These are phyloP conservation scores for Naja naja DNA, from an alignment of 2,113 vertebrate genomes.

Conservation along the genomic window DNA sequence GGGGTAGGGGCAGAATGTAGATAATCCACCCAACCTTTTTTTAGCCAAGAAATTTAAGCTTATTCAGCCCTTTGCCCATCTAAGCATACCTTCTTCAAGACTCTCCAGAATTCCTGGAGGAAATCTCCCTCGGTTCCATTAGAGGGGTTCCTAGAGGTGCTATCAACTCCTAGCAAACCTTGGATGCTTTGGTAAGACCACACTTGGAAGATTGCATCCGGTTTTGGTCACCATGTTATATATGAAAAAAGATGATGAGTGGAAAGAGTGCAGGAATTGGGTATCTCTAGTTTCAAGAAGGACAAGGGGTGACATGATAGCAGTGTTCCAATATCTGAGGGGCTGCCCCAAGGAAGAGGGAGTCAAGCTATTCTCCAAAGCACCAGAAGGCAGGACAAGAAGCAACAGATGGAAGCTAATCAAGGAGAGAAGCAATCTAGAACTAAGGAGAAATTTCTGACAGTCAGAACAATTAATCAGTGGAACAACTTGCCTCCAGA, in stretches of 20 bases:
- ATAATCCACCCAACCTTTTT: background rate
- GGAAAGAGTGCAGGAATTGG: background rate
- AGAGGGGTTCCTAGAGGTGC: background rate
- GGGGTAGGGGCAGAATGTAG: accelerated
- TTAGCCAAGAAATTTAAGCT: background rate
- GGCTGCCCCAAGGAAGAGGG: background rate
- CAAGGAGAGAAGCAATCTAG: background rate
- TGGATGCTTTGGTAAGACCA: background rate
- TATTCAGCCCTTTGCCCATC: background rate
- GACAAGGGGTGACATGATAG: too few species aligned
- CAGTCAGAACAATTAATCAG: too few species aligned
- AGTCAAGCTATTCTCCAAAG: background rate
- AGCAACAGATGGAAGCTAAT: background rate
- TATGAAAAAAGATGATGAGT: background rate
- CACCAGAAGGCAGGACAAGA: background rate
- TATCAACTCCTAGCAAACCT: background rate
- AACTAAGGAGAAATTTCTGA: background rate
- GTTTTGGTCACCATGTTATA: background rate
- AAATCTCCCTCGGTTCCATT: background rate
- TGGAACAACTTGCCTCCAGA: background rate
- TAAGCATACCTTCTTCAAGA: background rate
- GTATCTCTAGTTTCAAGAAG: background rate
- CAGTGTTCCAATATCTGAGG: background rate
- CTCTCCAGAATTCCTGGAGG: background rate
- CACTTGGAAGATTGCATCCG: background rate